phyloP scores from a whole-genome alignment of 2,888 invertebrate genomes.

The Caenorhabditis drosophilae region DNA sequence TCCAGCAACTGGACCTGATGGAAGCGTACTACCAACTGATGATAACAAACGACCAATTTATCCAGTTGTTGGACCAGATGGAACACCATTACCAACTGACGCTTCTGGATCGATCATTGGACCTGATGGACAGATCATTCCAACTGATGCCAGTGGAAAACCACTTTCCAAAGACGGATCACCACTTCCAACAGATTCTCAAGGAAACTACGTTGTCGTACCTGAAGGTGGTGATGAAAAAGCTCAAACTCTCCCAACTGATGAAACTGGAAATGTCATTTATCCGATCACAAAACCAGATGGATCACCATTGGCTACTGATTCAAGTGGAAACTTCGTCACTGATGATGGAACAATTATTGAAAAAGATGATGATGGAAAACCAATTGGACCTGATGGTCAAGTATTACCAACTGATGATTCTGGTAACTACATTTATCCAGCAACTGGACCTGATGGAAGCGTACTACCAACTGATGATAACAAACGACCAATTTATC shows the following conservation, averaged over 20 bases:
- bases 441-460: slow-evolving; percentile 29
- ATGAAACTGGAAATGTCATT: slow-evolving; percentile 22
- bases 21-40: slow-evolving; percentile 29
- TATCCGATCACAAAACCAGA: slow-evolving; percentile 31
- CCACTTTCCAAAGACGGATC: slow-evolving; percentile 28
- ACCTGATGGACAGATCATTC: slow-evolving; percentile 21
- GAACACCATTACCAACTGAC: slow-evolving; percentile 36
- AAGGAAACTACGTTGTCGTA: slow-evolving; percentile 5
- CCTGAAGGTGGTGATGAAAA: slow-evolving; percentile 5
- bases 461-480: slow-evolving; percentile 14
- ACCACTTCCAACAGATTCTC: slow-evolving; percentile 23
- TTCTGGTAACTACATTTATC: slow-evolving; percentile 36
- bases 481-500: slow-evolving; percentile 13
- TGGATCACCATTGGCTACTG: slow-evolving; percentile 26
- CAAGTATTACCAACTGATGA: slow-evolving; percentile 35
- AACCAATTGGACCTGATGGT: slow-evolving; percentile 44
- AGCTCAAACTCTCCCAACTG: slow-evolving; percentile 14
- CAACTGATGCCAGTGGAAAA: slow-evolving; percentile 23
- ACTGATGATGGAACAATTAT: slow-evolving; percentile 31
- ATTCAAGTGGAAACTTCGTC: slow-evolving; percentile 41
- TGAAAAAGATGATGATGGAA: slow-evolving; percentile 36
- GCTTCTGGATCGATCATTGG: slow-evolving; percentile 14
- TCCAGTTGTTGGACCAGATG: slow-evolving; percentile 38
- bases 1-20: slow-evolving; percentile 37
- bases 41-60: slow-evolving; percentile 11